phyloP scores from a whole-genome alignment of 2,113 vertebrate genomes.

The Sceloporus undulatus region DNA sequence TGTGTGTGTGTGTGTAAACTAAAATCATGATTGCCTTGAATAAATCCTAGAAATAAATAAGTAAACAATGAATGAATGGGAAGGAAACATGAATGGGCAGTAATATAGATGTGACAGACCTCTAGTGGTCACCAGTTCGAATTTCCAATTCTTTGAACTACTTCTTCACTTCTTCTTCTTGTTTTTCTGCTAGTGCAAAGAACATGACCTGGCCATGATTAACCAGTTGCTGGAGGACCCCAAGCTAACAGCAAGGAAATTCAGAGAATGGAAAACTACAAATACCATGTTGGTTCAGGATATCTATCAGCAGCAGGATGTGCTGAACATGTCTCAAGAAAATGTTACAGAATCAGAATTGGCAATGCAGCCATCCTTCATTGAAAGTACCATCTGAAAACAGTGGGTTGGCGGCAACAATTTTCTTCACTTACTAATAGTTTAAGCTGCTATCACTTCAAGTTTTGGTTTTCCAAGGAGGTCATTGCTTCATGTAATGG shows the following conservation, averaged over 20 bases:
- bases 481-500: conserved; percentile 27
- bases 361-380: conserved; percentile 42
- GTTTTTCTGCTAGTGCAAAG: conserved; percentile 86
- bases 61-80: not conserved
- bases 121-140: not conserved
- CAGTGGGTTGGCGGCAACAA: not conserved
- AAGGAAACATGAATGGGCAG: not conserved
- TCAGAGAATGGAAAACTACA: conserved; percentile 91
- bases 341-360: conserved; percentile 57
- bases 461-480: conserved; percentile 17
- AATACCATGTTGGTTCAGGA: conserved; percentile 89
- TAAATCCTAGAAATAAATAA: not conserved
- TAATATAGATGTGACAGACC: not conserved
- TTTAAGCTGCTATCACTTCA: conserved; percentile 50
- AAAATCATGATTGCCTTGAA: not conserved
- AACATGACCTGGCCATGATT: conserved; percentile 90
- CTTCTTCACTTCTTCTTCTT: conserved; percentile 11
- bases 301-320: conserved; percentile 76
- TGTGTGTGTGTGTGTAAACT: not conserved
- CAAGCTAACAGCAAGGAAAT: conserved; percentile 86
- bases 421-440: not conserved
- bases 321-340: conserved; percentile 53
- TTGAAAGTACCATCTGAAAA: conserved; percentile 74
- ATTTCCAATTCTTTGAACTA: conserved; percentile 21
- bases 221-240: conserved; percentile 89